phyloP scores from a whole-genome alignment of 2,797 vertebrate species.

The Smutsia gigantea region DNA sequence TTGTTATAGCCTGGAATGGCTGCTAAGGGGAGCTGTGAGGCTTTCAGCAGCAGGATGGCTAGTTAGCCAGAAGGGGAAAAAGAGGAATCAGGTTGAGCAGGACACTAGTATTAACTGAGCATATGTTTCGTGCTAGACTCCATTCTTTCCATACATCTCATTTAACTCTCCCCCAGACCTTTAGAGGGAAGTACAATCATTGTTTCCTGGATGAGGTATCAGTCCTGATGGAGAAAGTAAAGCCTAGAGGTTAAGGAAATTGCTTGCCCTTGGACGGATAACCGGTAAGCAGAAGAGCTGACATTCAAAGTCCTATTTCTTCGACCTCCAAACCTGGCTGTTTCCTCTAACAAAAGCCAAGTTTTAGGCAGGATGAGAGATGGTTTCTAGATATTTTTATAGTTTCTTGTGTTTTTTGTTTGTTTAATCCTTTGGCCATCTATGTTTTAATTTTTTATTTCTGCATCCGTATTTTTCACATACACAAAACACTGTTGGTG shows the following conservation, averaged over 20 bases:
- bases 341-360: slow-evolving; percentile 1
- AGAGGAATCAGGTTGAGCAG: background rate
- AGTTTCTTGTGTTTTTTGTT: background rate
- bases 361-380: background rate
- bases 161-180: background rate
- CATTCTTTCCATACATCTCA: background rate
- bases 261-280: background rate
- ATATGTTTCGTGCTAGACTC: background rate
- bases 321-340: background rate
- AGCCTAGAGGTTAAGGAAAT: background rate
- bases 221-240: background rate
- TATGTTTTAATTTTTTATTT: background rate
- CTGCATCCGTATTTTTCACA: background rate
- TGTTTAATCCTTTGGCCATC: background rate
- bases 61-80: background rate
- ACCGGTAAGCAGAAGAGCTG: background rate
- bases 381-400: background rate
- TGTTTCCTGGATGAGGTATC: background rate
- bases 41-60: background rate
- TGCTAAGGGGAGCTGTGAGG: background rate
- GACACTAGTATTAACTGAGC: background rate
- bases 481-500: background rate
- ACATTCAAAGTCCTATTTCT: background rate
- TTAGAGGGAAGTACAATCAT: background rate
- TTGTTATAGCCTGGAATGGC: background rate